phyloP scores from a whole-genome alignment of 1,140 invertebrate genomes.

The Aphelenchoides fujianensis region DNA sequence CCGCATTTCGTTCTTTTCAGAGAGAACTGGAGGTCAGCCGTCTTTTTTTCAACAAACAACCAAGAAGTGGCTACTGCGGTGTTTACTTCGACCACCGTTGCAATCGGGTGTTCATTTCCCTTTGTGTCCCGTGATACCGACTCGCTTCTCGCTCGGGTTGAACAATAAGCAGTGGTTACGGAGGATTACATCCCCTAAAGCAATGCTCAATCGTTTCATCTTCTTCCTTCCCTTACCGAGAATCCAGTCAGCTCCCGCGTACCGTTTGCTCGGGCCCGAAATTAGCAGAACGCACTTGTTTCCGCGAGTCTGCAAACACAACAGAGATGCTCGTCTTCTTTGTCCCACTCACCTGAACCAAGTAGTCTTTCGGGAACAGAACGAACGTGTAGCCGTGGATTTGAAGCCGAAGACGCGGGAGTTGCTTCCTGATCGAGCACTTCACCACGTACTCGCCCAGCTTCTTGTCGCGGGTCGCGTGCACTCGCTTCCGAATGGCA shows the following conservation, averaged over 20 bases:
- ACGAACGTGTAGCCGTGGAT: neutral
- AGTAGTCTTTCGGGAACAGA: neutral
- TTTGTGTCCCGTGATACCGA: neutral
- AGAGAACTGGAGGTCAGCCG: too few relatives aligned
- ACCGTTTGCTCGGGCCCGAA: neutral
- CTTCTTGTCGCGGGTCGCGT: neutral
- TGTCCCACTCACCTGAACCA: neutral
- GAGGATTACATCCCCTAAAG: neutral
- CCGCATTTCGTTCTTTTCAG: too few relatives aligned
- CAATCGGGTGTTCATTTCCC: neutral
- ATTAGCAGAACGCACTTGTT: slow-evolving; percentile 2
- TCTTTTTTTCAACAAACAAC: too few relatives aligned
- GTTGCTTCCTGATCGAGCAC: neutral
- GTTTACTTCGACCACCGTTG: too few relatives aligned
- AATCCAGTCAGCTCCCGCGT: slow-evolving; percentile 6
- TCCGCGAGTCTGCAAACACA: too few relatives aligned
- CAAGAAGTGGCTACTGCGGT: neutral
- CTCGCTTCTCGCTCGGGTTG: too few relatives aligned
- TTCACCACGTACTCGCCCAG: neutral
- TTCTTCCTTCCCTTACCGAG: too few relatives aligned
- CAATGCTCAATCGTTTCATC: too few relatives aligned
- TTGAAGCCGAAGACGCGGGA: neutral
- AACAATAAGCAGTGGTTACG: neutral
- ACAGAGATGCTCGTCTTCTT: neutral
- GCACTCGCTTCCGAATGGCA: slow-evolving; percentile 6